Base-by-base conservation (phyloP, 2,113 vertebrate genomes). In the Lepus timidus region DNA sequence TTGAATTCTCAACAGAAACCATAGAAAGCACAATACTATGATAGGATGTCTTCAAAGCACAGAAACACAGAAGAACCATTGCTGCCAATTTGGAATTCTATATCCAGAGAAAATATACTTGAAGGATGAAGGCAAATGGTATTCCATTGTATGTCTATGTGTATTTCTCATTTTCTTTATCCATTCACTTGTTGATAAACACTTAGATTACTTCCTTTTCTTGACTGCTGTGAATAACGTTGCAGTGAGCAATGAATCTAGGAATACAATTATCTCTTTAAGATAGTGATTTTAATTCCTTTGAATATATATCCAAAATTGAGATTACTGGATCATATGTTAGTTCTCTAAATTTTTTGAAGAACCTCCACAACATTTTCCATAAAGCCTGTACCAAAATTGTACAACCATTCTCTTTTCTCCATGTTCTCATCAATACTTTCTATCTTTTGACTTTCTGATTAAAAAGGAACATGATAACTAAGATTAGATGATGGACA, bases 81-180 rank as follows among this genome's bases (percentile, higher is more conserved):
- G 31, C 29, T 61, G 52, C 67, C 58, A 86, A 52, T 61, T 81
- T 68, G 75, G 58, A 91, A 91, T 75, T 80, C 94, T 70, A 83
- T 22, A 87, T 10, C 39, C 36, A 88, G 62, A 78, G n/a, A 92
- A 52, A 55, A 39, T 29, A 70, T 22, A 83, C 39, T 83, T 76
- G n/a, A 78, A 71, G 27, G 88, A 64, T 78, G 22, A 92, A 82
- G 8, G 20, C 44, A 17, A 95, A 65, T n/a, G 36, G 67, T 51
- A 84, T 84, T 49, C 39, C 11, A 49, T 12, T 49, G 22, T 62
- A 11, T 5, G 2, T 64, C 9, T 49, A 27, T 83, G 11, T 13
- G 3, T 67, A 25, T 31, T 1, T 1, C 1, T n/a, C 39, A 49
- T 22, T 22, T 62, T 62, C 19, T 62, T 22, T 62, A 62, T 62